Percentiles rank a stretch among this genome's conserved stretches.
Evolutionary conservation across 1,140 invertebrate genomes (phyloP).

Genomic region (Cyclargus thomasi): DNA sequence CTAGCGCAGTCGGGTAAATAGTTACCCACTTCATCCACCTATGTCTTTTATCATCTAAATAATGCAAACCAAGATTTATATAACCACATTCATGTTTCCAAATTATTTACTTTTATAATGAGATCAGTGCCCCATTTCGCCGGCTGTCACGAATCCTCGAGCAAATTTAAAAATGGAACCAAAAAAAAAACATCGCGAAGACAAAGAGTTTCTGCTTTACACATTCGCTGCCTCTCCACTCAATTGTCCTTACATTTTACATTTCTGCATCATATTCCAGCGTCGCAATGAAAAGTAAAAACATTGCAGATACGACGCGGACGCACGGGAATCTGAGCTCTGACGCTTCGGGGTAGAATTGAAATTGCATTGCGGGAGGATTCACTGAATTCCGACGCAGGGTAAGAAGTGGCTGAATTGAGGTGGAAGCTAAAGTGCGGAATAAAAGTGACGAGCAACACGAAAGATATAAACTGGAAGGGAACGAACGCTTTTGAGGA

Average conservation of each 20-base stretch:
- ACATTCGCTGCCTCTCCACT: conserved; percentile 57
- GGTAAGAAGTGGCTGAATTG: conserved; percentile 64
- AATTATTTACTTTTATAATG: conserved; percentile 6
- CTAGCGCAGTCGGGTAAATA: too few species aligned
- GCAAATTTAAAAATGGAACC: conserved; percentile 36
- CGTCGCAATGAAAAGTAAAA: conserved; percentile 70
- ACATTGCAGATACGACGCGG: conserved; percentile 49
- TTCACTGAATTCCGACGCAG: conserved; percentile 60
- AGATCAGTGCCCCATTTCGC: conserved; percentile 3
- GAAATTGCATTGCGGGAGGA: conserved; percentile 21
- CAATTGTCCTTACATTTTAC: conserved; percentile 71
- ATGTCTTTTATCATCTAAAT: too few species aligned
- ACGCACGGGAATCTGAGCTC: conserved; percentile 27
- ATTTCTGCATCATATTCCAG: conserved; percentile 70
- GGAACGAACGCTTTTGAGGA: conserved; percentile 31
- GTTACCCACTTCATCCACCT: too few species aligned
- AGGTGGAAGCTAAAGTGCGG: conserved; percentile 65
- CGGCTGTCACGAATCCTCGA: conserved; percentile 13
- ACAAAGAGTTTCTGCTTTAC: conserved; percentile 49
- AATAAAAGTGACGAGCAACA: conserved; percentile 66
- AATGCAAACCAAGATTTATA: background rate
- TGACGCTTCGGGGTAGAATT: conserved; percentile 24
- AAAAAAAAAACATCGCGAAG: conserved; percentile 36
- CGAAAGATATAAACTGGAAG: conserved; percentile 61
- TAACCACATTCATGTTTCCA: background rate